A percentile compares a stretch with the other conserved stretches of the same genome.
Conservation (phyloP, 2,888 invertebrate genomes). For the Melanostoma mellinum region DNA sequence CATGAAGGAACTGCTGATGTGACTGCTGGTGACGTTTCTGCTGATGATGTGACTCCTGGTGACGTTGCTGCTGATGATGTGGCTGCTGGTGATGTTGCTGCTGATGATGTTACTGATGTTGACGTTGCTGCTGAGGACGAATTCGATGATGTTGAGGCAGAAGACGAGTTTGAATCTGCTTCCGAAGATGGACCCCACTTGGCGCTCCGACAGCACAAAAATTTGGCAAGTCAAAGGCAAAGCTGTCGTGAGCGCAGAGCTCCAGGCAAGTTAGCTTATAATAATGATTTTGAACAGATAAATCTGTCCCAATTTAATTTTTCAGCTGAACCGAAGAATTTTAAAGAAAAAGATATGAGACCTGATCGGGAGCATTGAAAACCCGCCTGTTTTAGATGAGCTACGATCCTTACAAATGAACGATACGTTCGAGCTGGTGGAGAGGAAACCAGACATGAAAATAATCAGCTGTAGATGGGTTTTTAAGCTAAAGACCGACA, state of each 20-base stretch:
- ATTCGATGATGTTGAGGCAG: constrained; percentile 9
- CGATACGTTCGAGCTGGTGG: constrained; percentile 12
- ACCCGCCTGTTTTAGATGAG: constrained; percentile 21
- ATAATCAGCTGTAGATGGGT: constrained; percentile 39
- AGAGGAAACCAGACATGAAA: constrained; percentile 13
- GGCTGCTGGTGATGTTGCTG: not conserved
- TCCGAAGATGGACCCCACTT: constrained; percentile 2
- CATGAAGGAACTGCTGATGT: constrained; percentile 7
- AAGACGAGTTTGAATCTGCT: constrained; percentile 13
- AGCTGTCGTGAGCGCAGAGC: constrained; percentile 31
- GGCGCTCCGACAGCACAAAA: constrained; percentile 12
- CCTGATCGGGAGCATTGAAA: constrained; percentile 12
- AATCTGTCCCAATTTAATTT: constrained; percentile 43
- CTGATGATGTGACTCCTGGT: not conserved
- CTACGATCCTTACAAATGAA: constrained; percentile 3
- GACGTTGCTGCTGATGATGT: constrained; percentile 8
- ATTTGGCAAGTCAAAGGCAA: constrained; percentile 18
- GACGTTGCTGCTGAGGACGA: constrained; percentile 1
- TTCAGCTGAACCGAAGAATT: constrained; percentile 22
- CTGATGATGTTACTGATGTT: not conserved
- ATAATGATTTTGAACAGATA: constrained; percentile 23
- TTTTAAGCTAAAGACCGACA: constrained; percentile 21
- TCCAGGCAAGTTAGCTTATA: constrained; percentile 33
- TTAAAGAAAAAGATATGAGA: constrained; percentile 7
- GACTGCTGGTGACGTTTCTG: not conserved